Percentiles rank a stretch among this genome's conserved stretches.
Evolutionary conservation across 2,888 invertebrate genomes (phyloP).

Genomic region (Eupithecia subfuscata): DNA sequence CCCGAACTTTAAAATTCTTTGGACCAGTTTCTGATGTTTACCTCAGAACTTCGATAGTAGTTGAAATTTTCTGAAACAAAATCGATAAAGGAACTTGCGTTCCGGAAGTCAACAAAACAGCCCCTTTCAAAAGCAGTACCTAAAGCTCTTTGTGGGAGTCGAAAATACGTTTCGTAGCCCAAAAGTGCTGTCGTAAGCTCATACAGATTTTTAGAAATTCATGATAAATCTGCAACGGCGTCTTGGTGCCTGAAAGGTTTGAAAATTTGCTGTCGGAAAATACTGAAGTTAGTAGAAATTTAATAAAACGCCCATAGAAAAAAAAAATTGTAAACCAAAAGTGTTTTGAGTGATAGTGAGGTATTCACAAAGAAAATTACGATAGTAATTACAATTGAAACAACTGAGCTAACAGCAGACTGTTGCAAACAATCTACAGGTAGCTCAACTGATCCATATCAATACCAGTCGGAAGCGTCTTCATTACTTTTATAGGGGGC

Average conservation of each 20-base stretch:
- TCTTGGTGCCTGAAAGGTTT: background rate
- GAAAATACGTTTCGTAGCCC: background rate
- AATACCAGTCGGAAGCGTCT: no score
- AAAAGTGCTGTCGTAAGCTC: background rate
- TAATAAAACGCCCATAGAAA: background rate
- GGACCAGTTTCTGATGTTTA: conserved; percentile 4
- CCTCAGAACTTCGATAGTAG: background rate
- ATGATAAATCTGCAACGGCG: background rate
- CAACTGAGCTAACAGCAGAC: no score
- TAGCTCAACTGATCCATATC: no score
- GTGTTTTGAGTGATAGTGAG: background rate
- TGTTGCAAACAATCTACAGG: no score
- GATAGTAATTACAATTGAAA: no score
- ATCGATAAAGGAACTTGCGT: background rate
- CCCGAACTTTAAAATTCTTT: conserved; percentile 1
- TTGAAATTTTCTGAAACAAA: background rate
- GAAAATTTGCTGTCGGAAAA: background rate
- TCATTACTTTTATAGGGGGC: background rate
- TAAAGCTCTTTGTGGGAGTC: background rate
- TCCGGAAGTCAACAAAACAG: conserved; percentile 2
- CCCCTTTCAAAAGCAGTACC: background rate
- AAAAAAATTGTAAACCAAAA: background rate
- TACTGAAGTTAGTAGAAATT: background rate
- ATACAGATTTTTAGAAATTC: background rate
- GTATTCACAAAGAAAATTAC: no score